Conservation (phyloP, 2,797 vertebrate genomes). For the Megalops cyprinoides region DNA sequence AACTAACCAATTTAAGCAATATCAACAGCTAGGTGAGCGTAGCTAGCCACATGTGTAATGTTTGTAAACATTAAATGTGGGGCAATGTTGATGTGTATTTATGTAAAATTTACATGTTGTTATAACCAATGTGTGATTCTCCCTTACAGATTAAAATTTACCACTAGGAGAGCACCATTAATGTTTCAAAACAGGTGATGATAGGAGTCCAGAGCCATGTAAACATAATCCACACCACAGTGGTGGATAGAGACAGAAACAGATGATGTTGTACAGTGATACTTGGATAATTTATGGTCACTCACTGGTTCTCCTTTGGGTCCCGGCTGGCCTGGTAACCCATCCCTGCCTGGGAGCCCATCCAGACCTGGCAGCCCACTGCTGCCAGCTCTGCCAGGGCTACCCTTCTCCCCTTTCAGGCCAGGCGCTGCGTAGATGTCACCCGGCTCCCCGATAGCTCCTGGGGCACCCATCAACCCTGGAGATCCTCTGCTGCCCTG, state of each 20-base stretch:
- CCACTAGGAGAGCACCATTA: too few relatives aligned
- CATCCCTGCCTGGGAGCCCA: constrained; percentile 85
- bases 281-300: constrained; percentile 18
- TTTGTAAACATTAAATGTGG: too few relatives aligned
- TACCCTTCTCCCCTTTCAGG: constrained; percentile 90
- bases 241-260: too few relatives aligned
- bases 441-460: constrained; percentile 91
- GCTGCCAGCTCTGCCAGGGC: constrained; percentile 77
- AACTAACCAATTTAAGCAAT: too few relatives aligned
- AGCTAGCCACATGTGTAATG: too few relatives aligned
- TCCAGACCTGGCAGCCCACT: constrained; percentile 80
- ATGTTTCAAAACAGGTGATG: too few relatives aligned
- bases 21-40: too few relatives aligned
- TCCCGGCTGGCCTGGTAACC: constrained; percentile 80
- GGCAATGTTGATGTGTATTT: background rate
- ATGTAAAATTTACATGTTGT: background rate
- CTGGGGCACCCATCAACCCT: constrained; percentile 85
- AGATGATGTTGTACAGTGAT: background rate
- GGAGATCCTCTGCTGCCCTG: constrained; percentile 80
- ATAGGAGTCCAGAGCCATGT: background rate
- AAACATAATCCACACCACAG: background rate
- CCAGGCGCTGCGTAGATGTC: constrained; percentile 78
- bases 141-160: background rate
- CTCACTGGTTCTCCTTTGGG: constrained; percentile 87
- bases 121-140: background rate